Evolutionary conservation across 1,140 invertebrate genomes (phyloP).

Genomic region (Telenomus remus): DNA sequence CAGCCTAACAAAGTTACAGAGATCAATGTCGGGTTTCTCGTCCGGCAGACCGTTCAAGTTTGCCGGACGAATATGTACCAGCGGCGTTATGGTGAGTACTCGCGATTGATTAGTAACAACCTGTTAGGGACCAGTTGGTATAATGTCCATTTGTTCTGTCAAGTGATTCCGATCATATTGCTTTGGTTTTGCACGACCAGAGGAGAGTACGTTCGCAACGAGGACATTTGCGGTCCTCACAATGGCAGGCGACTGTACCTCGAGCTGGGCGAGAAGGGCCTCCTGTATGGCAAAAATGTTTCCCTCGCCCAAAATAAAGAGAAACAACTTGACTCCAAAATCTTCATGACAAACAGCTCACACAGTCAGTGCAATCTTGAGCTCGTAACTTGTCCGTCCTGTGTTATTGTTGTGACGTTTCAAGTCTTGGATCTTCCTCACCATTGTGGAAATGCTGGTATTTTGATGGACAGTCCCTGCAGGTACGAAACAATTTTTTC

Average conservation of each 20-base stretch:
- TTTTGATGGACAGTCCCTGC: constrained; percentile 70
- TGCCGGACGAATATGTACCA: constrained; percentile 65
- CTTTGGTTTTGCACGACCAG: constrained; percentile 38
- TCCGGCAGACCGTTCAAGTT: constrained; percentile 54
- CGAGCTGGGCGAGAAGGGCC: constrained; percentile 78
- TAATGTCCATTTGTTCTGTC: constrained; percentile 12
- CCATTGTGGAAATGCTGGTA: constrained; percentile 68
- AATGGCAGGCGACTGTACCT: constrained; percentile 79
- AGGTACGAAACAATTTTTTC: constrained; percentile 61
- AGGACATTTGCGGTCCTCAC: constrained; percentile 79
- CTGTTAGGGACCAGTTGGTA: neutral
- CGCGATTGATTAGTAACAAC: constrained; percentile 7
- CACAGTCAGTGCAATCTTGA: constrained; percentile 81
- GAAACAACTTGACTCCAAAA: constrained; percentile 46
- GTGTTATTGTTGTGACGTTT: constrained; percentile 80
- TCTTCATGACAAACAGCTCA: constrained; percentile 67
- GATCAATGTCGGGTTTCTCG: constrained; percentile 62
- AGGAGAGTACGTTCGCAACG: constrained; percentile 67
- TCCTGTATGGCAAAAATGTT: constrained; percentile 77
- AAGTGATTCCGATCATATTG: constrained; percentile 54
- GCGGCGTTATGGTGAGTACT: constrained; percentile 63
- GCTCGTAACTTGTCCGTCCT: constrained; percentile 83
- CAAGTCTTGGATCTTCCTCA: constrained; percentile 73
- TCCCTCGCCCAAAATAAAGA: constrained; percentile 66
- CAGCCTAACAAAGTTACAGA: constrained; percentile 60